Percentiles rank a stretch among this genome's conserved stretches.
Evolutionary conservation across 1,140 invertebrate genomes (phyloP).

Genomic region (Philaenus spumarius): DNA sequence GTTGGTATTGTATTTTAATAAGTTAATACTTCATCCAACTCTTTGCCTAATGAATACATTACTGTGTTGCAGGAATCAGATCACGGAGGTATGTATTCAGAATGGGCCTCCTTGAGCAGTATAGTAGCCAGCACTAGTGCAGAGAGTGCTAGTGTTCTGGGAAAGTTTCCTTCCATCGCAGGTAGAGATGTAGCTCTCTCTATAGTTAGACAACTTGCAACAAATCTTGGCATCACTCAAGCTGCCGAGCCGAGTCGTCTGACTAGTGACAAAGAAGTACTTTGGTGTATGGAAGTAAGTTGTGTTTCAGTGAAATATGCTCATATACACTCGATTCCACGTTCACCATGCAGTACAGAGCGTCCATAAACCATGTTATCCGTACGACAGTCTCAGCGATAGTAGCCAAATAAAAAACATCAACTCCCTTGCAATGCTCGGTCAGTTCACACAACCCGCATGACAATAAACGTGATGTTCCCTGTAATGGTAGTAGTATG

Average conservation of each 20-base stretch:
- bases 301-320: neutral
- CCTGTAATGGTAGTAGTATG: no score
- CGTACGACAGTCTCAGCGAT: no score
- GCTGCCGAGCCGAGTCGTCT: slow-evolving; percentile 67
- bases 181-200: slow-evolving; percentile 77
- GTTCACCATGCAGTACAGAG: no score
- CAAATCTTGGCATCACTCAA: slow-evolving; percentile 66
- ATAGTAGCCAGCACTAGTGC: slow-evolving; percentile 51
- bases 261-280: slow-evolving; percentile 72
- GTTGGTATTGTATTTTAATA: no score
- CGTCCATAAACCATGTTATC: no score
- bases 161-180: slow-evolving; percentile 68
- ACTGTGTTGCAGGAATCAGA: slow-evolving; percentile 42
- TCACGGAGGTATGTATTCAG: slow-evolving; percentile 70
- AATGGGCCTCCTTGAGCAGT: slow-evolving; percentile 72
- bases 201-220: slow-evolving; percentile 72
- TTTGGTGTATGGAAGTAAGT: slow-evolving; percentile 79
- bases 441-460: no score
- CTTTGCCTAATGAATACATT: no score
- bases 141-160: slow-evolving; percentile 70
- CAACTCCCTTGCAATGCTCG: no score
- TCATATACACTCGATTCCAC: no score
- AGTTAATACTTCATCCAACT: no score
- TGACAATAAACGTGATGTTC: no score
- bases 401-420: no score